A percentile compares a stretch with the other conserved stretches of the same genome.
phyloP scores from a whole-genome alignment of 2,113 vertebrate species.

The Mungos mungo region DNA sequence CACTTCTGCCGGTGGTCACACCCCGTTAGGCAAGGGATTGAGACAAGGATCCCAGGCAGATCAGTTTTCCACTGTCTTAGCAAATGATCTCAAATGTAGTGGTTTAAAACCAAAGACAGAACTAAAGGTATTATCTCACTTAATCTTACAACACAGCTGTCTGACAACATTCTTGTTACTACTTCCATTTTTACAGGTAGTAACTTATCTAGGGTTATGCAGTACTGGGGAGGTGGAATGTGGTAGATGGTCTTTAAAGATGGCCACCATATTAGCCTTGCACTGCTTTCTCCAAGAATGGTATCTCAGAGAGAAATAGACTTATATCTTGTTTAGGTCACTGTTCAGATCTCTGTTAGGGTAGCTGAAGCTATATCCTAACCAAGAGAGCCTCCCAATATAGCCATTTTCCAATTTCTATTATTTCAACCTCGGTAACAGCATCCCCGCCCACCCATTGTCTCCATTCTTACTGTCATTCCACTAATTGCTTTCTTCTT shows the following conservation, averaged over 20 bases:
- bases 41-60: background rate
- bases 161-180: background rate
- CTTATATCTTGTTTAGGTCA: background rate
- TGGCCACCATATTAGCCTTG: background rate
- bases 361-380: background rate
- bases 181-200: background rate
- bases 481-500: background rate
- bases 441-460: background rate
- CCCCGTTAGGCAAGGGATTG: background rate
- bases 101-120: background rate
- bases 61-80: background rate
- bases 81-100: background rate
- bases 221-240: background rate
- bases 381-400: background rate
- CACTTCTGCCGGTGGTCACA: background rate
- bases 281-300: background rate
- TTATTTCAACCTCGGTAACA: background rate
- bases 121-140: background rate
- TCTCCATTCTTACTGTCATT: background rate
- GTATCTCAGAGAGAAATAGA: background rate
- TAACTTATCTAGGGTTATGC: background rate
- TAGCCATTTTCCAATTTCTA: background rate
- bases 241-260: background rate
- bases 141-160: background rate
- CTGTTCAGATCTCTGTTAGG: background rate